Evolutionary conservation across 2,113 vertebrate genomes (phyloP), one percentile per base, ranked within the genome.

Genomic region (Cephalopholis sonnerati): DNA sequence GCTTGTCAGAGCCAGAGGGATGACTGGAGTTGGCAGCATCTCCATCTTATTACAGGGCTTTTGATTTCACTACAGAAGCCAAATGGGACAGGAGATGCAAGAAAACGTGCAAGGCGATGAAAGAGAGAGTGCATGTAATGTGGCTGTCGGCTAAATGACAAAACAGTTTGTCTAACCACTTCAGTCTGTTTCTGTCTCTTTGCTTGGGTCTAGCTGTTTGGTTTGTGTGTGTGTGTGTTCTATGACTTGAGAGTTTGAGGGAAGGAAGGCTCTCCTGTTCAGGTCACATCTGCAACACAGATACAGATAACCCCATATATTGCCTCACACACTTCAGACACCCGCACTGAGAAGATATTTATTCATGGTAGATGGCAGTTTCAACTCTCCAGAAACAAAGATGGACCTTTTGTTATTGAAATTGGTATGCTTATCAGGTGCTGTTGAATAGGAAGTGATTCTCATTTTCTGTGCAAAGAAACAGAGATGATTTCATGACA

Each of bases 11-110:
- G 85, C 82, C 79, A 83, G 59, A 74, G 87, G 76, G 80, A 87
- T 81, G 83, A 90, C 69, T 85, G 50, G n/a, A 83, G 83, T 87
- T 87, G 85, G 88, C 87, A 86, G 78, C 55, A 67, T 85, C 59
- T 91, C 77, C 67, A 70, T 90, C 84, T 83, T 84, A 86, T 89
- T 90, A 82, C 79, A 79, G 75, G 72, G 63, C 74, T 81, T 93
- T 87, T 79, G 80, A 92, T 86, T 90, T 89, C 72, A 57, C 54
- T 44, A 53, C 25, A 59, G 10, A 84, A 80, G 81, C 84, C 90
- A 87, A 89, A 82, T 89, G 85, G 80, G 77, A 88, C 72, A 75
- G 66, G 74, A 83, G 81, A 88, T 84, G 54, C 44, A 72, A 84
- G 84, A 27, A 77, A 91, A 82, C 64, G 18, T 82, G 41, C 72